Evolutionary conservation across 1,140 invertebrate genomes (phyloP).

Genomic region (Drosophila pectinifera): DNA sequence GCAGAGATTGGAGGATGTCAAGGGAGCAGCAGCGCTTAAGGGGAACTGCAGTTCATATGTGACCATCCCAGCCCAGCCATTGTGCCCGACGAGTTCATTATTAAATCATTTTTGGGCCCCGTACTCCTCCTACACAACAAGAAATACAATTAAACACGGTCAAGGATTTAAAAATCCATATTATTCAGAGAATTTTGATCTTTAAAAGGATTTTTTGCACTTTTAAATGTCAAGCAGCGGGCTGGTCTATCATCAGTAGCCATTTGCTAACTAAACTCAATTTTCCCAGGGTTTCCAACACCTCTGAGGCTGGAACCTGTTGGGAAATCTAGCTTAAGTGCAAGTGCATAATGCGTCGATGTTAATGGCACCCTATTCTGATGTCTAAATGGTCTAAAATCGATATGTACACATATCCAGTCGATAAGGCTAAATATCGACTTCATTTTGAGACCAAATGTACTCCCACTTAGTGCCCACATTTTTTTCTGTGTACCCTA

Average conservation of each 20-base stretch:
- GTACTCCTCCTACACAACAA: not conserved
- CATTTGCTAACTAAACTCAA: not conserved
- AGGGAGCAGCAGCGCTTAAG: slow-evolving; percentile 60
- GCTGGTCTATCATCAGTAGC: too few species aligned
- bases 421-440: too few species aligned
- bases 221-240: not conserved
- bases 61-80: slow-evolving; percentile 41
- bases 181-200: too few species aligned
- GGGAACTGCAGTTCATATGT: slow-evolving; percentile 59
- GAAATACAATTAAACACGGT: not conserved
- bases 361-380: too few species aligned
- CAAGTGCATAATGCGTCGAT: too few species aligned
- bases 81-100: slow-evolving; percentile 75
- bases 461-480: too few species aligned
- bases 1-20: slow-evolving; percentile 65
- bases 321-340: not conserved
- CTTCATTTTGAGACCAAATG: too few species aligned
- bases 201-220: not conserved
- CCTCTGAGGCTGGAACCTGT: not conserved
- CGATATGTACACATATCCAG: too few species aligned
- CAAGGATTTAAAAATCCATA: not conserved
- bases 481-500: not conserved
- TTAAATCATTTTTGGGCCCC: slow-evolving; percentile 69
- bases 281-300: not conserved
- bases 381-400: too few species aligned